Percentiles rank a stretch among this genome's conserved stretches.
Conservation (phyloP, 2,113 vertebrate species). For the Xiphophorus hellerii region DNA sequence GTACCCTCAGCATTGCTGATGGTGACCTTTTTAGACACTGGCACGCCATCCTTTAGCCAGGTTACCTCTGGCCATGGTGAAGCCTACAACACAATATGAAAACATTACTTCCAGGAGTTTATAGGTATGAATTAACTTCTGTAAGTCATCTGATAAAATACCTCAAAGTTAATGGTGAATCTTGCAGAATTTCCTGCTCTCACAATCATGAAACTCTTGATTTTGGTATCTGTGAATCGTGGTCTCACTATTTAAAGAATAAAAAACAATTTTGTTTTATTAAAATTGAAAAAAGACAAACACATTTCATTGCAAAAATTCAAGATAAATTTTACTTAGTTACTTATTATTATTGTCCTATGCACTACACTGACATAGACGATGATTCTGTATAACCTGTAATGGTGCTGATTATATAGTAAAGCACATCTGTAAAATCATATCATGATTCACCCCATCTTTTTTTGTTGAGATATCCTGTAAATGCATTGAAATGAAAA, state of each 20-base stretch:
- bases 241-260: constrained; percentile 81
- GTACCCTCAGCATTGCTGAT: constrained; percentile 76
- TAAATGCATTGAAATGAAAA: too few species aligned
- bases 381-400: too few species aligned
- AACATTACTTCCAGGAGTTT: not conserved
- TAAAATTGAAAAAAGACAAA: not conserved
- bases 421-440: too few species aligned
- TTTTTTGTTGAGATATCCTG: too few species aligned
- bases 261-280: not conserved
- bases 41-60: constrained; percentile 88
- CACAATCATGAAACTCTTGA: constrained; percentile 83
- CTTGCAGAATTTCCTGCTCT: constrained; percentile 84
- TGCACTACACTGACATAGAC: too few species aligned
- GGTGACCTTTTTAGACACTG: constrained; percentile 78
- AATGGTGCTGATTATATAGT: too few species aligned
- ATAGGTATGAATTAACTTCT: too few species aligned
- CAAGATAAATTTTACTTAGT: too few species aligned
- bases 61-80: constrained; percentile 84
- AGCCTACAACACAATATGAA: constrained; percentile 73
- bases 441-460: too few species aligned
- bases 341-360: too few species aligned
- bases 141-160: constrained; percentile 46
- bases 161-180: constrained; percentile 87
- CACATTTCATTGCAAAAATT: too few species aligned
- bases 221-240: constrained; percentile 81